Evolutionary conservation across 2,888 invertebrate species (phyloP), one percentile per base, ranked within the genome.

Genomic region (Sinopyrophorus schimmeli): DNA sequence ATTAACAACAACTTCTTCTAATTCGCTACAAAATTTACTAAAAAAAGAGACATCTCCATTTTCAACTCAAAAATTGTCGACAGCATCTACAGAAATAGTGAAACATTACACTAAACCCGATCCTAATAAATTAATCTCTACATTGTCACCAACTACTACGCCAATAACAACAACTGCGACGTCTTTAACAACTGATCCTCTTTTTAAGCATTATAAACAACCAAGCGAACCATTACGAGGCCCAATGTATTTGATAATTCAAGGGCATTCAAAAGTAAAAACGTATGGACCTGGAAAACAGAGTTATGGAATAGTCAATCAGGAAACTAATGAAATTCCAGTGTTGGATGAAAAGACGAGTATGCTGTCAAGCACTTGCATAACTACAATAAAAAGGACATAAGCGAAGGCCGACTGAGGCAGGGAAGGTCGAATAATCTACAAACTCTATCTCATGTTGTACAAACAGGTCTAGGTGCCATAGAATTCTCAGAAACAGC

Each of bases 241-340:
- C 0, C 83, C 84, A 1, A 77, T 86, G 80, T 89, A 89, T 64
- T 75, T 89, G 14, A 89, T 90, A 16, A 89, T 89, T 59, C 88
- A 90, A 70, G 89, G 89, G 0, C 89, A 90, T 68, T 89, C 89
- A 1, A 89, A 89, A 74, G 89, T 90, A 0, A 89, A 89, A 74
- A 89, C 87, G 0, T 90, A 90, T 64, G 84, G 89, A 7, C 84
- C 86, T 0, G 78, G 77, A 53, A 77, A 78, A 46, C 71, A 73
- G 49, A 60, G 72, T 15, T 71, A 72, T 41, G 75, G 76, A 2
- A 74, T 76, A 16, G 73, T 75, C 47, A 64, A 76, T 3, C 74
- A 75, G 48, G 76, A 76, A 57, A 69, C 67, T 4, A 82, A 82
- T 58, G 81, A 82, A 64, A 79, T 81, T 52, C 68, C 75, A 6